These are phyloP conservation scores for Prenolepis imparis DNA, from an alignment of 2,888 invertebrate species.

Conservation along the genomic window DNA sequence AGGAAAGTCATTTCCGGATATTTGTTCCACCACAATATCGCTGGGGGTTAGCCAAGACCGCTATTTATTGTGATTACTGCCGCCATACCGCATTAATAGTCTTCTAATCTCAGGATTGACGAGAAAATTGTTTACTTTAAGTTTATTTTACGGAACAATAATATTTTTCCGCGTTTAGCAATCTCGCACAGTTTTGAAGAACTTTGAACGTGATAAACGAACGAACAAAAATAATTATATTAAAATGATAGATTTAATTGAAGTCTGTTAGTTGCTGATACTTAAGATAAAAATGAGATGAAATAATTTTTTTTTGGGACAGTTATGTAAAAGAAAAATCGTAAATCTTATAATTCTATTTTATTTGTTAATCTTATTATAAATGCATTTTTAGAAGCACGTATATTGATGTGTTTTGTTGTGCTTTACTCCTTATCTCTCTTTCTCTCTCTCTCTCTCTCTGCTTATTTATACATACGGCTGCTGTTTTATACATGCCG, in stretches of 20 bases:
- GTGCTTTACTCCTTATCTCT: not conserved
- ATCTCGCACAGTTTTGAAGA: not conserved
- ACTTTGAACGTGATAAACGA: not conserved
- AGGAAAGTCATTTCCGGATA: slow-evolving; percentile 66
- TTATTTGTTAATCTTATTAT: slow-evolving; percentile 12
- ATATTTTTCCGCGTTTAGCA: not conserved
- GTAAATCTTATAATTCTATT: not conserved
- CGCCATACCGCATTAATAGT: slow-evolving; percentile 28
- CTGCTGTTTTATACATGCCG: slow-evolving; percentile 10
- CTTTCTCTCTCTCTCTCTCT: slow-evolving; percentile 11
- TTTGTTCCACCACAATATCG: slow-evolving; percentile 50
- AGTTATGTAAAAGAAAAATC: slow-evolving; percentile 6
- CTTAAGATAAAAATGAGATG: not conserved
- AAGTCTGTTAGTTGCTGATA: not conserved
- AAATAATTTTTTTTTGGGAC: not conserved
- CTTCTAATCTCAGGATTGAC: slow-evolving; percentile 14
- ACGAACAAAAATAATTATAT: not conserved
- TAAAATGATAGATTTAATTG: slow-evolving; percentile 2
- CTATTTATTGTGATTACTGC: slow-evolving; percentile 42
- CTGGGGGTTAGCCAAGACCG: slow-evolving; percentile 5
- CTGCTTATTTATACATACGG: not conserved
- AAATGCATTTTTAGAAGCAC: not conserved
- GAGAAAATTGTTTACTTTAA: slow-evolving; percentile 21
- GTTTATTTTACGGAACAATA: not conserved
- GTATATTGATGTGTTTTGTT: not conserved